phyloP scores from a whole-genome alignment of 2,797 vertebrate species.

The Vireo griseus region DNA sequence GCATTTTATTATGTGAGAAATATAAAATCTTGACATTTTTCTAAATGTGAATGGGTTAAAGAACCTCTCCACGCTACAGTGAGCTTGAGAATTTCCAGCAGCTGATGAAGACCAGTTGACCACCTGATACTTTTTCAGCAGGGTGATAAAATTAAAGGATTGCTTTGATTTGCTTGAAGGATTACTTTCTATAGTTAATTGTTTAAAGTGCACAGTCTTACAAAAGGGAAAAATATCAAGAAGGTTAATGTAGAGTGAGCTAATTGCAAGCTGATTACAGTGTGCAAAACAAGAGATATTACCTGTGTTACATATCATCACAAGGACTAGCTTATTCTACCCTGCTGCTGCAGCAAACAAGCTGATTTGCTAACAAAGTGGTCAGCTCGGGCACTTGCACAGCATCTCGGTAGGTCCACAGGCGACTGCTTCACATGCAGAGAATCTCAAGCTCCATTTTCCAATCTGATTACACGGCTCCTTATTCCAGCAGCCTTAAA shows the following conservation, averaged over 20 bases:
- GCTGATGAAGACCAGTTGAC: slow-evolving; percentile 75
- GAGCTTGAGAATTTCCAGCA: slow-evolving; percentile 70
- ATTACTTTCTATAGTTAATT: slow-evolving; percentile 74
- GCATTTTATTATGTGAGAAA: slow-evolving; percentile 50
- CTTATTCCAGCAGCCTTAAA: slow-evolving; percentile 86
- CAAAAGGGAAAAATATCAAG: slow-evolving; percentile 65
- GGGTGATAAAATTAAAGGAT: slow-evolving; percentile 81
- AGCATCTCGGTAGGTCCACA: slow-evolving; percentile 76
- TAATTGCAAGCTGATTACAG: slow-evolving; percentile 78
- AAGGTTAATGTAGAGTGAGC: slow-evolving; percentile 70
- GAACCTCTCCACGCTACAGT: slow-evolving; percentile 67
- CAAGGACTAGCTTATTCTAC: slow-evolving; percentile 72
- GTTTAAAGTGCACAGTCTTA: slow-evolving; percentile 71
- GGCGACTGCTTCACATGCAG: slow-evolving; percentile 74
- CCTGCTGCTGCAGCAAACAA: slow-evolving; percentile 76
- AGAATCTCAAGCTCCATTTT: slow-evolving; percentile 80
- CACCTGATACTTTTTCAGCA: slow-evolving; percentile 80
- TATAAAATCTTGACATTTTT: slow-evolving; percentile 65
- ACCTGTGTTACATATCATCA: slow-evolving; percentile 78
- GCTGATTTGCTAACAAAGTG: slow-evolving; percentile 81
- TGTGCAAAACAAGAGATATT: slow-evolving; percentile 75
- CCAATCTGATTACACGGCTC: slow-evolving; percentile 81
- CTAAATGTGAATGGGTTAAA: slow-evolving; percentile 68
- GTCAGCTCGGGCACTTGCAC: slow-evolving; percentile 76
- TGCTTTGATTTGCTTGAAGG: slow-evolving; percentile 79